Evolutionary conservation across 2,797 vertebrate species (phyloP).

Genomic region (Onychomys arenicola): DNA sequence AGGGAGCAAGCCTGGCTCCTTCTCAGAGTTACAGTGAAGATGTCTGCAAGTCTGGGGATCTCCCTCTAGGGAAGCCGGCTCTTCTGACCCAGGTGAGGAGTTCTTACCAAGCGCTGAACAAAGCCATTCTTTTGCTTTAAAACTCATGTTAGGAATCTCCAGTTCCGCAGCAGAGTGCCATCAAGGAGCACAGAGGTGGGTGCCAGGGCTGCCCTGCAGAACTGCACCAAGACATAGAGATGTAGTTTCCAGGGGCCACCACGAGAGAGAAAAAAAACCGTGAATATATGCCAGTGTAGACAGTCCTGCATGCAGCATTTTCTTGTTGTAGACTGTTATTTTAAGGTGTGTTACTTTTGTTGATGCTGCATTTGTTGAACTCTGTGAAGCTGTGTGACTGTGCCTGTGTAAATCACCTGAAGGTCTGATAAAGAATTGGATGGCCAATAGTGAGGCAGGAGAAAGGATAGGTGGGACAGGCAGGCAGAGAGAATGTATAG

Average conservation of each 20-base stretch:
- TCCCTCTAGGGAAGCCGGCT: constrained; percentile 8
- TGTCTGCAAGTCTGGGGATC: constrained; percentile 61
- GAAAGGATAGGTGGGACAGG: too few species aligned
- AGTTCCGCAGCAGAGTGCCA: constrained; percentile 53
- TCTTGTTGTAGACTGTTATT: neutral
- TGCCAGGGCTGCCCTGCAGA: neutral
- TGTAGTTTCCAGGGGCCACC: neutral
- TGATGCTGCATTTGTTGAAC: too few species aligned
- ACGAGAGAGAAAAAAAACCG: neutral
- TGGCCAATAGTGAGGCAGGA: too few species aligned
- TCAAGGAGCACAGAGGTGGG: constrained; percentile 10
- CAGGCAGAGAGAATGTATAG: too few species aligned
- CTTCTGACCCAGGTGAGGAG: constrained; percentile 67
- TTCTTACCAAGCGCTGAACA: constrained; percentile 76
- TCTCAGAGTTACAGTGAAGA: constrained; percentile 58
- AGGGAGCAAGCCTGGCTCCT: constrained; percentile 39
- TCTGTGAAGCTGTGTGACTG: too few species aligned
- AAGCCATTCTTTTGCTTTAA: constrained; percentile 66
- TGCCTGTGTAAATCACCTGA: too few species aligned
- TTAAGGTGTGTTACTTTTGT: too few species aligned
- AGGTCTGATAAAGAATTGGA: too few species aligned
- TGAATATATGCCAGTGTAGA: neutral
- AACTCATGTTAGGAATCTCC: constrained; percentile 65
- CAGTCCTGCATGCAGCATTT: neutral
- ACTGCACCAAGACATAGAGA: neutral